phyloP scores from a whole-genome alignment of 2,797 vertebrate species.

The Nyctibius grandis region DNA sequence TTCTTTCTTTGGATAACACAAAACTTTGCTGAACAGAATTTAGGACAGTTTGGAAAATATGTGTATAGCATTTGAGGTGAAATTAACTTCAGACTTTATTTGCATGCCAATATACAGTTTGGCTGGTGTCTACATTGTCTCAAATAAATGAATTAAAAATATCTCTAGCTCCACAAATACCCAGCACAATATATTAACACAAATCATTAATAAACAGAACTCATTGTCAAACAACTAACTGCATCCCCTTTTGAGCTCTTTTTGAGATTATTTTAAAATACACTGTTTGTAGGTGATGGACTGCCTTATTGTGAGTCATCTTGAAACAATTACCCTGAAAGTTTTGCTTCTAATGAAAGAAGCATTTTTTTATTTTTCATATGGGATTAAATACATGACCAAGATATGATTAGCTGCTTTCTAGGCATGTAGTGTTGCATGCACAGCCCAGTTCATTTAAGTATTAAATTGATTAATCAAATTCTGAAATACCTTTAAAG shows the following conservation, averaged over 20 bases:
- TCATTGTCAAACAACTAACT: not conserved
- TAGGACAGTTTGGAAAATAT: not conserved
- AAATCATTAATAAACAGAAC: not conserved
- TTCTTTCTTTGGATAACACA: not conserved
- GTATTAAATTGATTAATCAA: not conserved
- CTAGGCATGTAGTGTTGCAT: not conserved
- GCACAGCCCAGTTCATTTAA: not conserved
- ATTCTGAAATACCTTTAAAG: not conserved
- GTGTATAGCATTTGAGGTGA: not conserved
- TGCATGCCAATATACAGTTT: not conserved
- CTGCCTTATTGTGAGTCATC: not conserved
- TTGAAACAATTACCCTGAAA: not conserved
- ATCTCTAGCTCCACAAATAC: not conserved
- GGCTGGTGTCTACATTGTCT: not conserved
- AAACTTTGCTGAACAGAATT: not conserved
- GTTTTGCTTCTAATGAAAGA: not conserved
- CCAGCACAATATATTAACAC: not conserved
- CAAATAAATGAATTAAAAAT: not conserved
- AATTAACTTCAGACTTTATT: conserved; percentile 6
- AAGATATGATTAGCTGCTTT: not conserved
- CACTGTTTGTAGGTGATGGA: not conserved
- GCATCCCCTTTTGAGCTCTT: not conserved
- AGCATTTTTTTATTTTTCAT: not conserved
- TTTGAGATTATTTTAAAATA: not conserved
- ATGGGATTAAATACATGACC: not conserved